Evolutionary conservation across 2,113 vertebrate species (phyloP).

Genomic region (Stegastes partitus): DNA sequence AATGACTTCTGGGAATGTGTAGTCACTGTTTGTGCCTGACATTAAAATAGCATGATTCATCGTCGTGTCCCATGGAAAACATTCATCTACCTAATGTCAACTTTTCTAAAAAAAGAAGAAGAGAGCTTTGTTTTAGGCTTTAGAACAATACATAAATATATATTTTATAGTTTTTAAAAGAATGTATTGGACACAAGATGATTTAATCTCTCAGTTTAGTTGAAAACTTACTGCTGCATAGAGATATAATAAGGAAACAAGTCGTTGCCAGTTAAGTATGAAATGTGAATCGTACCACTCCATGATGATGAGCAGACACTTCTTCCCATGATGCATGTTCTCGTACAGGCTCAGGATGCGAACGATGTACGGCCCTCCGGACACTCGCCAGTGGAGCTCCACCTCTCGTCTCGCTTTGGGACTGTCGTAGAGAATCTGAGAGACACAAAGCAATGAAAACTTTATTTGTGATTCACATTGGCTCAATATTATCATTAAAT

Average conservation of each 20-base stretch:
- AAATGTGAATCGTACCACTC: conserved; percentile 88
- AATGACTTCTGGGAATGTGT: background rate
- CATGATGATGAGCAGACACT: conserved; percentile 98
- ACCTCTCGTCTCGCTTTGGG: conserved; percentile 97
- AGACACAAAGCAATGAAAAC: background rate
- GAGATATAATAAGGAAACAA: background rate
- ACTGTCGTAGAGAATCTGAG: conserved; percentile 90
- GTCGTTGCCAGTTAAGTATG: background rate
- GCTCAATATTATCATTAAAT: background rate
- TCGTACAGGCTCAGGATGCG: conserved; percentile 90
- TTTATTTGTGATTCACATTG: too few species aligned
- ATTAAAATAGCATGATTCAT: background rate
- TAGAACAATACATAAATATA: background rate
- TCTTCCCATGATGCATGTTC: conserved; percentile 95
- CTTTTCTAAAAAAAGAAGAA: background rate
- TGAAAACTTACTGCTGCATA: too few species aligned
- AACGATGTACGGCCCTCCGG: conserved; percentile 92
- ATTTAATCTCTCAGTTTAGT: too few species aligned
- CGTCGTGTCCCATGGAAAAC: background rate
- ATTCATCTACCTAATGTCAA: background rate
- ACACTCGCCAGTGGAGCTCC: conserved; percentile 95
- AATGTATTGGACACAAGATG: too few species aligned
- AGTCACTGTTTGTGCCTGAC: background rate
- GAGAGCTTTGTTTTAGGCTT: background rate
- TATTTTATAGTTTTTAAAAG: too few species aligned